phyloP scores from a whole-genome alignment of 1,140 invertebrate genomes.

The Chionoecetes opilio region DNA sequence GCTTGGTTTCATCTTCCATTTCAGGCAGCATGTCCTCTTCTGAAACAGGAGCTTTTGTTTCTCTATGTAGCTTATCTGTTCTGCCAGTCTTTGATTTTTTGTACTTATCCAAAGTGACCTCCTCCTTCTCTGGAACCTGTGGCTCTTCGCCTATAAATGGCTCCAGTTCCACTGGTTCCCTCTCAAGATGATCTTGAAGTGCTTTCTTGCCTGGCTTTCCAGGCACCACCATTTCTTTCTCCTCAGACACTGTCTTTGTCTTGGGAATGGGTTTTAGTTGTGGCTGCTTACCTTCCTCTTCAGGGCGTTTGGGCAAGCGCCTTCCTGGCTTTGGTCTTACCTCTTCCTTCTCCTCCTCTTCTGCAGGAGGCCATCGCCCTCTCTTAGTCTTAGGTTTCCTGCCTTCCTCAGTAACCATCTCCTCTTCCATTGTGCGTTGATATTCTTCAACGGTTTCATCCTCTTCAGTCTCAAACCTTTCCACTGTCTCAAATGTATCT shows the following conservation, averaged over 20 bases:
- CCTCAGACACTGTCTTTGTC: conserved; percentile 45
- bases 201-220: conserved; percentile 80
- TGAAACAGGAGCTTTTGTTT: conserved; percentile 49
- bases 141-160: conserved; percentile 47
- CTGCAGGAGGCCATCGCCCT: conserved; percentile 36
- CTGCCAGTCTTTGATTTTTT: conserved; percentile 31
- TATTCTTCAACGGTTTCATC: conserved; percentile 39
- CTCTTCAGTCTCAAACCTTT: neutral
- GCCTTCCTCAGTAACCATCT: conserved; percentile 29
- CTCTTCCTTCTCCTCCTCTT: conserved; percentile 58
- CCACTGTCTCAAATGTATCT: conserved; percentile 39
- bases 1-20: conserved; percentile 56
- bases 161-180: conserved; percentile 31
- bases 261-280: conserved; percentile 63
- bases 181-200: conserved; percentile 76
- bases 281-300: conserved; percentile 38
- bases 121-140: conserved; percentile 62
- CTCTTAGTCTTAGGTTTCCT: conserved; percentile 48
- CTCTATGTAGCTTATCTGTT: conserved; percentile 28
- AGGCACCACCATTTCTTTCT: conserved; percentile 67
- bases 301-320: conserved; percentile 24
- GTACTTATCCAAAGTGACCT: conserved; percentile 57
- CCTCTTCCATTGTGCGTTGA: conserved; percentile 33
- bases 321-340: conserved; percentile 47
- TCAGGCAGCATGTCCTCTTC: conserved; percentile 14